phyloP scores from a whole-genome alignment of 2,888 invertebrate genomes.

The Tiphia femorata region DNA sequence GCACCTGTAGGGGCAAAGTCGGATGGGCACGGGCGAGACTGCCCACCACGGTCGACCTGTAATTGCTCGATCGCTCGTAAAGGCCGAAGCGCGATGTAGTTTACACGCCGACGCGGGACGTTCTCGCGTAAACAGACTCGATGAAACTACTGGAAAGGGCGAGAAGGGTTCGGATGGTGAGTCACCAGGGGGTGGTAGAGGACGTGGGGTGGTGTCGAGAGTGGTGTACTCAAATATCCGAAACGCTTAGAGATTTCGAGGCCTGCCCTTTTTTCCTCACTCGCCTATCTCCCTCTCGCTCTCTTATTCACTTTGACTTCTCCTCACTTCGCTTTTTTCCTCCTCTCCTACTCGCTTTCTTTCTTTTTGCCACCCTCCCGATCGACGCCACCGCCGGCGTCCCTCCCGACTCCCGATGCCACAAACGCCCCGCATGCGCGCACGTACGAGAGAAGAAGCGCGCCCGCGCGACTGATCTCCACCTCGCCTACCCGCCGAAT shows the following conservation, averaged over 20 bases:
- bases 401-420: too few species aligned
- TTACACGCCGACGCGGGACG: slow-evolving; percentile 8
- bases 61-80: slow-evolving; percentile 51
- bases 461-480: too few species aligned
- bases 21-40: neutral
- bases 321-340: too few species aligned
- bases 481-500: too few species aligned
- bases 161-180: too few species aligned
- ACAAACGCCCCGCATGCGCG: too few species aligned
- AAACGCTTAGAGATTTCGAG: too few species aligned
- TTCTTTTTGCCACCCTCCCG: neutral
- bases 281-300: slow-evolving; percentile 1
- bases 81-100: slow-evolving; percentile 32
- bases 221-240: too few species aligned
- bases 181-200: too few species aligned
- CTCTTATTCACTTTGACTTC: neutral
- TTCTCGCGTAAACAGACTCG: neutral
- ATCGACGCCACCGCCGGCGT: neutral
- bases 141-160: too few species aligned
- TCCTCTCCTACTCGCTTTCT: neutral
- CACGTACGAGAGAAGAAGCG: too few species aligned
- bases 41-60: slow-evolving; percentile 36
- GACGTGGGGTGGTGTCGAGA: too few species aligned
- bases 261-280: slow-evolving; percentile 1
- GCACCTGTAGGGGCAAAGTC: neutral